A percentile compares a stretch with the other conserved stretches of the same genome.
Conservation (phyloP, 2,113 vertebrate species). For the Podarcis raffonei region DNA sequence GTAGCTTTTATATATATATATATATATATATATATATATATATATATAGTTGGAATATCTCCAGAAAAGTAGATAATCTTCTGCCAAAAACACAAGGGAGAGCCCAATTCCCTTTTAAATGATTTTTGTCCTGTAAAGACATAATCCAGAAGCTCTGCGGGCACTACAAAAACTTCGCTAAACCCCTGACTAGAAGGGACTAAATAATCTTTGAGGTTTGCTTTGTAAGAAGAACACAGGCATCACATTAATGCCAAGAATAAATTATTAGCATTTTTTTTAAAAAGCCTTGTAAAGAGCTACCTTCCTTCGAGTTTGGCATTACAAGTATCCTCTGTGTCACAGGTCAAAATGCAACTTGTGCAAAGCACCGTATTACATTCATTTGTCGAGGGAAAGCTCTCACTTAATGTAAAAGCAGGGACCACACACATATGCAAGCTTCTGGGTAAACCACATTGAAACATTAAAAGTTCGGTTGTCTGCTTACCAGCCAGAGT, state of each 20-base stretch:
- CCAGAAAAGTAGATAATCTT: constrained; percentile 27
- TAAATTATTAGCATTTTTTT: not conserved
- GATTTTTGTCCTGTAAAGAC: constrained; percentile 26
- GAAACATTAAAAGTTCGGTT: not conserved
- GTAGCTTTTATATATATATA: not conserved
- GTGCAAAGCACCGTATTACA: not conserved
- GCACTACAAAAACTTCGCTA: constrained; percentile 22
- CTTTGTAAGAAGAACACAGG: not conserved
- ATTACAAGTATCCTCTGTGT: not conserved
- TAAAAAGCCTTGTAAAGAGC: not conserved
- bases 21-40: not conserved
- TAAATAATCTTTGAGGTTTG: constrained; percentile 11
- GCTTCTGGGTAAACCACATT: not conserved
- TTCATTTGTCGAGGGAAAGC: not conserved
- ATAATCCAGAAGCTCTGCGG: constrained; percentile 25
- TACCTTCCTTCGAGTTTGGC: not conserved
- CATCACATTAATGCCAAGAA: not conserved
- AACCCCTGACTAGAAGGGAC: not conserved
- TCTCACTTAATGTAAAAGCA: not conserved
- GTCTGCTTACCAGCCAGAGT: constrained; percentile 92
- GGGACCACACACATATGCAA: not conserved
- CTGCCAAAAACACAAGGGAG: not conserved
- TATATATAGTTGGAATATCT: constrained; percentile 4
- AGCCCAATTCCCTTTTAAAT: constrained; percentile 15
- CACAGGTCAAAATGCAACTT: not conserved